phyloP scores from a whole-genome alignment of 2,113 vertebrate species.

The Vulpes vulpes region DNA sequence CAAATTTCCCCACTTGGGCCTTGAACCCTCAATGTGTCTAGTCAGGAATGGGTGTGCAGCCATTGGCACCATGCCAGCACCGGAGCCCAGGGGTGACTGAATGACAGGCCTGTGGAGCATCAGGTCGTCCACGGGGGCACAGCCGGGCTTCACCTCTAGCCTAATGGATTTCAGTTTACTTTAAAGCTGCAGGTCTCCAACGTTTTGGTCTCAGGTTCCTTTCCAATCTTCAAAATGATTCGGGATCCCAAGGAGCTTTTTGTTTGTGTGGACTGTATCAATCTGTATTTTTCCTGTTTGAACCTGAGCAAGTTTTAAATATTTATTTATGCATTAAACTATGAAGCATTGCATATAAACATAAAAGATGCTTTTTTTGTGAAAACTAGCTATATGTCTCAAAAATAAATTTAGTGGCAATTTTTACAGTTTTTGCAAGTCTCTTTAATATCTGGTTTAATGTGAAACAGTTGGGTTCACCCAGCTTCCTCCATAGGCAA shows the following conservation, averaged over 20 bases:
- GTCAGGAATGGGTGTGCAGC: neutral
- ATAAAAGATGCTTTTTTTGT: neutral
- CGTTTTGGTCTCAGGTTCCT: neutral
- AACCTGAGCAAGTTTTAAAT: neutral
- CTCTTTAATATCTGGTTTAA: neutral
- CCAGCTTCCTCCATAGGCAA: neutral
- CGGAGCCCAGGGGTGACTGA: no score
- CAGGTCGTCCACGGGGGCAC: neutral
- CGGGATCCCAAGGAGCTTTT: neutral
- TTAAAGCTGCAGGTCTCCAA: neutral
- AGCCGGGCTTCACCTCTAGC: no score
- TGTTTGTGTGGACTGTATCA: neutral
- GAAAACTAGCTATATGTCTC: neutral
- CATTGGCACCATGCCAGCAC: rapidly evolving
- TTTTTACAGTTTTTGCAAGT: neutral
- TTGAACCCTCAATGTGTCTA: neutral
- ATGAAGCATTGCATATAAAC: neutral
- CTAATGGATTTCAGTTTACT: neutral
- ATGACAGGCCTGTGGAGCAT: rapidly evolving
- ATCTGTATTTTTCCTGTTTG: neutral
- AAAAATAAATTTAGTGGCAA: neutral
- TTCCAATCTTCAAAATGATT: neutral
- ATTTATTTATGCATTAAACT: neutral
- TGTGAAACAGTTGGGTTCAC: neutral
- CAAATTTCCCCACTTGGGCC: rapidly evolving